Conservation (phyloP, 2,797 vertebrate species). For the Neosilurus mollespiculum region DNA sequence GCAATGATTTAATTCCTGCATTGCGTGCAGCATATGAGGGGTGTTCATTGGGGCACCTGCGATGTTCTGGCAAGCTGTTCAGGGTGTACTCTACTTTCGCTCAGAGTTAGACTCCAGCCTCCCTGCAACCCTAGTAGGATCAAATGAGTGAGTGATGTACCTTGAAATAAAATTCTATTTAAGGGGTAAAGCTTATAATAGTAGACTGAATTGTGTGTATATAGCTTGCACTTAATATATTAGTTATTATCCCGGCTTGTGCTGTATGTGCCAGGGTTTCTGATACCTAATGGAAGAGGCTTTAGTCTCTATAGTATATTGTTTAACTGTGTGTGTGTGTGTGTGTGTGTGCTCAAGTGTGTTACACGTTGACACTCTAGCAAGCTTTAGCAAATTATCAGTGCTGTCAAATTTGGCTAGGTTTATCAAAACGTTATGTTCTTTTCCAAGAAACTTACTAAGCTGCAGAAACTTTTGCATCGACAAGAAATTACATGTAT, state of each 20-base stretch:
- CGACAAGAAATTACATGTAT: background rate
- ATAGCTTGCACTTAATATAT: background rate
- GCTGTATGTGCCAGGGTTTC: background rate
- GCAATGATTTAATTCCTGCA: background rate
- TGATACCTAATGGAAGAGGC: background rate
- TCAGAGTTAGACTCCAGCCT: too few species aligned
- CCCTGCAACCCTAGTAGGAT: too few species aligned
- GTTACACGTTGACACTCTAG: background rate
- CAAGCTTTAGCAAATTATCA: background rate
- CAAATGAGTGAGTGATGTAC: background rate
- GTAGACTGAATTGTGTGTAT: background rate
- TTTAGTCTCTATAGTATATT: background rate
- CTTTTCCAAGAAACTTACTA: background rate
- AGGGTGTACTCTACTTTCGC: too few species aligned
- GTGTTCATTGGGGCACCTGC: background rate
- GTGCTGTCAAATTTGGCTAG: background rate
- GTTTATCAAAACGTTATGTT: background rate
- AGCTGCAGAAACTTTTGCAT: background rate
- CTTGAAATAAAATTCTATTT: background rate
- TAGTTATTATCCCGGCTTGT: background rate
- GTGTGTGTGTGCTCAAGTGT: background rate
- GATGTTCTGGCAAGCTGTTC: too few species aligned
- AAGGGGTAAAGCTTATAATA: background rate
- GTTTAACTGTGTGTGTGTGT: background rate
- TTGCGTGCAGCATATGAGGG: background rate